These are phyloP conservation scores for Phoxinus phoxinus DNA, from an alignment of 2,113 vertebrate species.

Conservation along the genomic window DNA sequence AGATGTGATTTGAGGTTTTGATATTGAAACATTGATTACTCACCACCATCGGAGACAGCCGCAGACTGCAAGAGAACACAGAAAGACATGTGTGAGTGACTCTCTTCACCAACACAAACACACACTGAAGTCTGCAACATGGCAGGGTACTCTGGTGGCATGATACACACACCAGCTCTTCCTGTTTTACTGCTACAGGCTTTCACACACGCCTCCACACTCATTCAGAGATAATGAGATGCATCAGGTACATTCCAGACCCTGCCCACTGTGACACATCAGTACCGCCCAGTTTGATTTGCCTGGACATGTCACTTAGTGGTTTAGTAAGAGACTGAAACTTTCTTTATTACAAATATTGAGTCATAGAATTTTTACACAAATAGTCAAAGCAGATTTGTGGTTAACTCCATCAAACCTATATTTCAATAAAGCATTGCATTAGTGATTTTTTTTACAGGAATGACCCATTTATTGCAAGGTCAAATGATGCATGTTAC, in stretches of 20 bases:
- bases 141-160: conserved; percentile 51
- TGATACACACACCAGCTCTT: conserved; percentile 48
- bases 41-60: conserved; percentile 98
- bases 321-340: conserved; percentile 12
- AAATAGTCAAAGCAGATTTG: neutral
- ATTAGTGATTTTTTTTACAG: neutral
- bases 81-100: conserved; percentile 85
- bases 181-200: conserved; percentile 51
- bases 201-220: conserved; percentile 57
- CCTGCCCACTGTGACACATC: conserved; percentile 23
- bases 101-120: conserved; percentile 62
- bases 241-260: conserved; percentile 32
- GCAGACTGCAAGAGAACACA: conserved; percentile 92
- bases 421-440: neutral
- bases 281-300: conserved; percentile 29
- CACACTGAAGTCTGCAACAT: conserved; percentile 22
- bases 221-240: conserved; percentile 36
- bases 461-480: neutral
- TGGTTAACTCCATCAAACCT: neutral
- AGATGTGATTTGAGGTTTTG: conserved; percentile 12
- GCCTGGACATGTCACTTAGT: conserved; percentile 42
- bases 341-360: conserved; percentile 2
- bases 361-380: neutral
- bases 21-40: conserved; percentile 68
- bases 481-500: neutral